These are phyloP conservation scores for Hycleus phaleratus DNA, from an alignment of 1,140 invertebrate species.

Conservation along the genomic window DNA sequence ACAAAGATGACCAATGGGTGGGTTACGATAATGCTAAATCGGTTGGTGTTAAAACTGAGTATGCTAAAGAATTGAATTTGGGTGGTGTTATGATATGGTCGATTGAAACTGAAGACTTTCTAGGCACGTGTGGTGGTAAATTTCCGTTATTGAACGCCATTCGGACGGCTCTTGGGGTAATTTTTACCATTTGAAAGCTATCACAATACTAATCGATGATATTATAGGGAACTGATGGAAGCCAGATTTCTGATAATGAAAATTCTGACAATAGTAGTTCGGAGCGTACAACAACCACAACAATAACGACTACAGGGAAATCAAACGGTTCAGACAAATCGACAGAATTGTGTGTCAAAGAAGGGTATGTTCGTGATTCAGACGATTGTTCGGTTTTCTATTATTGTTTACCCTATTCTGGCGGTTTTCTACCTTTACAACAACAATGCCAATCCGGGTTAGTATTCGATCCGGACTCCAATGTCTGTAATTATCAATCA, in stretches of 20 bases:
- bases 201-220: background rate
- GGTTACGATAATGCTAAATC: conserved; percentile 62
- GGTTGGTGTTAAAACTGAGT: conserved; percentile 43
- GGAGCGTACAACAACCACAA: background rate
- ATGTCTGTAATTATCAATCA: conserved; percentile 16
- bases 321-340: background rate
- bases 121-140: conserved; percentile 44
- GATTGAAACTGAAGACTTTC: conserved; percentile 56
- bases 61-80: conserved; percentile 36
- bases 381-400: conserved; percentile 5
- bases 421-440: background rate
- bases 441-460: conserved; percentile 13
- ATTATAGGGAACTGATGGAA: background rate
- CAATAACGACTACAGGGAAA: background rate
- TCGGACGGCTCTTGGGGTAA: conserved; percentile 32
- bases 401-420: conserved; percentile 2
- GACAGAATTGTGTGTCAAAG: background rate
- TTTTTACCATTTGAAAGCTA: background rate
- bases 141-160: conserved; percentile 54
- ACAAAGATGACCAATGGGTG: conserved; percentile 60
- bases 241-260: background rate
- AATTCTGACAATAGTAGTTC: background rate
- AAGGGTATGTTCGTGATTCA: conserved; percentile 2
- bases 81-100: conserved; percentile 68
- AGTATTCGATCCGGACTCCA: conserved; percentile 11